These are phyloP conservation scores for Cardiocondyla obscurior DNA, from an alignment of 1,140 invertebrate species.

Conservation along the genomic window DNA sequence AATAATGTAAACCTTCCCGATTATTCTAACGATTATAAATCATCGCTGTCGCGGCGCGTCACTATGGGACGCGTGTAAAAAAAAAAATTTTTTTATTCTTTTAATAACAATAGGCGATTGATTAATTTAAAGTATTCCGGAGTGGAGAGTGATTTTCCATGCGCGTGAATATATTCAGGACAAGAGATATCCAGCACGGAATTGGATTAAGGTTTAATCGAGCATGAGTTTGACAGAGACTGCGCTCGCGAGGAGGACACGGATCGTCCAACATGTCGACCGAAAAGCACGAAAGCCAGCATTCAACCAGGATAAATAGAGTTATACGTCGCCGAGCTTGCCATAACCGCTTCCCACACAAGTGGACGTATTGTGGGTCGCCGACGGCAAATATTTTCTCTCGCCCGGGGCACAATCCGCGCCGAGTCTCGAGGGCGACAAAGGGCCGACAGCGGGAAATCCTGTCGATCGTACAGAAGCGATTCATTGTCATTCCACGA, in stretches of 20 bases:
- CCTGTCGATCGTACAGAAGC: slow-evolving; percentile 70
- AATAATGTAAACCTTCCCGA: not conserved
- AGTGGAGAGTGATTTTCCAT: not conserved
- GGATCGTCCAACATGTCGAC: slow-evolving; percentile 47
- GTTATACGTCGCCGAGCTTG: slow-evolving; percentile 57
- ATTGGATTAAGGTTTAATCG: slow-evolving; percentile 60
- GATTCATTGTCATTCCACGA: slow-evolving; percentile 49
- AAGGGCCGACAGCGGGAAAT: slow-evolving; percentile 75
- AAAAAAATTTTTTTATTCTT: no score
- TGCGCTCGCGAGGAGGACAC: slow-evolving; percentile 21
- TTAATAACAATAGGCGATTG: not conserved
- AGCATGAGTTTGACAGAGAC: slow-evolving; percentile 44
- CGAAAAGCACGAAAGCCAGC: slow-evolving; percentile 26
- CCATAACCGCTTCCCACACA: slow-evolving; percentile 66
- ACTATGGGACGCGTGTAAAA: no score
- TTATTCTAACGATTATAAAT: no score
- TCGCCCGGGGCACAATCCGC: slow-evolving; percentile 63
- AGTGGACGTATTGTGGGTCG: slow-evolving; percentile 64
- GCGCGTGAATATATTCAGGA: not conserved
- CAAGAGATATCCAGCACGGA: not conserved
- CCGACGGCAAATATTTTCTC: slow-evolving; percentile 76
- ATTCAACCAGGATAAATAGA: slow-evolving; percentile 57
- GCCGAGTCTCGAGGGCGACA: slow-evolving; percentile 70
- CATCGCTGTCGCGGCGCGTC: no score
- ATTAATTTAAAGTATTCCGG: not conserved